Evolutionary conservation across 2,888 invertebrate species (phyloP).

Genomic region (Chrysolina haemoptera): DNA sequence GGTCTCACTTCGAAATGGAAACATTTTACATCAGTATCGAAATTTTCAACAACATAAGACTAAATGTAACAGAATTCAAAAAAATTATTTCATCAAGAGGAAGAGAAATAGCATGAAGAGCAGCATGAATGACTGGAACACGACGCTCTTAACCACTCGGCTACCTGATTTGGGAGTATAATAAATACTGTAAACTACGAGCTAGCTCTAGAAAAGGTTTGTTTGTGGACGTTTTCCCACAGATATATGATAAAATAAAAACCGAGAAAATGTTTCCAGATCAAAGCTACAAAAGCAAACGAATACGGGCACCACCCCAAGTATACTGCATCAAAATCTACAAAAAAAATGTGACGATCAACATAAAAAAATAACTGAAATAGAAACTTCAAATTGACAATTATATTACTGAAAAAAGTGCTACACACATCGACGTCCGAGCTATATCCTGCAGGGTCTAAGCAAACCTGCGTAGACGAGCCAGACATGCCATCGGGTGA

Average conservation of each 20-base stretch:
- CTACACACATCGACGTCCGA: constrained; percentile 82
- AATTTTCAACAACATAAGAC: not conserved
- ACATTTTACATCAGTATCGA: not conserved
- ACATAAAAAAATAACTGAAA: constrained; percentile 52
- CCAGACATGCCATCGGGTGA: constrained; percentile 71
- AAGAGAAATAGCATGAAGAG: no score
- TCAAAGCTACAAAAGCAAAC: constrained; percentile 20
- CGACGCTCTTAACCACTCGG: no score
- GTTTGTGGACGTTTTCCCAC: no score
- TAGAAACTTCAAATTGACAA: constrained; percentile 40
- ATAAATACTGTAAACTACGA: no score
- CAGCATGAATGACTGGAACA: no score
- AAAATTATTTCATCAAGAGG: no score
- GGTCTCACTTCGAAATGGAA: constrained; percentile 29
- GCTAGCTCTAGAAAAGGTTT: no score
- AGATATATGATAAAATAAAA: not conserved
- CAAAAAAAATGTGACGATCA: constrained; percentile 33
- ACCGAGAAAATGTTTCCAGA: constrained; percentile 22
- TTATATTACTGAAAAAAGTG: constrained; percentile 31
- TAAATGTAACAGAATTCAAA: no score
- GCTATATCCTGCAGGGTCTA: constrained; percentile 80
- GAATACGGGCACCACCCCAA: not conserved
- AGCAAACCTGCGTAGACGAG: constrained; percentile 81
- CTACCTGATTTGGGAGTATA: no score
- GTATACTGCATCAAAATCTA: constrained; percentile 33